Conservation (phyloP, 2,888 invertebrate genomes). For the Zonitis immaculata region DNA sequence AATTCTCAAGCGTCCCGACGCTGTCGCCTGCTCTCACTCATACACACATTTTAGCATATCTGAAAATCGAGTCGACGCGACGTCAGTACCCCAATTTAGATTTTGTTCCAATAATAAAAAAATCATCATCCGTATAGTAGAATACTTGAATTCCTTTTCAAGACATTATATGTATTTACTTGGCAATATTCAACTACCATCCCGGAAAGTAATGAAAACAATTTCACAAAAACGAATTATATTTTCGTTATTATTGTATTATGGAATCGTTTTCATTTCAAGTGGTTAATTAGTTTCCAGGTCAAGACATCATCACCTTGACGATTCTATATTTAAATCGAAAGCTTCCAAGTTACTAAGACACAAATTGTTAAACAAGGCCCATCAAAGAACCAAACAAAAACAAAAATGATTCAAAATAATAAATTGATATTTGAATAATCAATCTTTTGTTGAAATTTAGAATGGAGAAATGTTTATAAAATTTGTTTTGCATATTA, state of each 20-base stretch:
- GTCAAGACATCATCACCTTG: background rate
- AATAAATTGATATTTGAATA: no score
- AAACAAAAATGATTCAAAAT: no score
- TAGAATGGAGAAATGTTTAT: no score
- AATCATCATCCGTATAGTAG: background rate
- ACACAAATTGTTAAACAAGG: background rate
- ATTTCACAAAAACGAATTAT: background rate
- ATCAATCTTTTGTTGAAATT: no score
- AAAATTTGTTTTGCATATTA: no score
- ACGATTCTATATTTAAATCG: background rate
- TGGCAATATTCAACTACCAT: no score
- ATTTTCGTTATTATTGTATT: background rate
- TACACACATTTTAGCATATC: no score
- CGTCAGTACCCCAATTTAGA: slow-evolving; percentile 2
- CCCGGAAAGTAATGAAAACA: background rate
- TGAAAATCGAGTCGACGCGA: background rate
- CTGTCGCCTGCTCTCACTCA: slow-evolving; percentile 1
- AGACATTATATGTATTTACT: no score
- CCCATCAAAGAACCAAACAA: no score
- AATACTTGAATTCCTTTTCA: background rate
- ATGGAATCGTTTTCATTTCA: background rate
- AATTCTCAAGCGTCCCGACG: slow-evolving; percentile 18
- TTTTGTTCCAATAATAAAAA: background rate
- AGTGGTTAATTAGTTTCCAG: background rate
- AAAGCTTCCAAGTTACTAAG: background rate